Evolutionary conservation across 2,113 vertebrate genomes (phyloP).

Genomic region (Myanophis thanlyinensis): DNA sequence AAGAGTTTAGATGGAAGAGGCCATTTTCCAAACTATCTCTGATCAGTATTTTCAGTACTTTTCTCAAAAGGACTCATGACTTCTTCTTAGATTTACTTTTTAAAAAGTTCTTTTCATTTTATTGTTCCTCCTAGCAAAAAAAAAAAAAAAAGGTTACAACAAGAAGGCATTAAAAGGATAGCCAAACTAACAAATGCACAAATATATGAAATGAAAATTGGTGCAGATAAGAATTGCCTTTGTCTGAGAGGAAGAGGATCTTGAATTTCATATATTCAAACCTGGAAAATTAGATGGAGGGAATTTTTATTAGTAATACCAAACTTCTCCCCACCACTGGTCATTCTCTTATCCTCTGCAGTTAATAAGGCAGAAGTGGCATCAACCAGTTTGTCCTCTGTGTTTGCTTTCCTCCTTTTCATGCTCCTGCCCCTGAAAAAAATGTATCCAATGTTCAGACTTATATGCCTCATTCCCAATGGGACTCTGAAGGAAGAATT

Average conservation of each 20-base stretch:
- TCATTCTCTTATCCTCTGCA: background rate
- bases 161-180: background rate
- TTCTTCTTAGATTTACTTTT: background rate
- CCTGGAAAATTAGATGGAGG: background rate
- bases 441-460: background rate
- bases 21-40: background rate
- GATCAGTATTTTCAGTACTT: background rate
- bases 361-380: background rate
- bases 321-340: background rate
- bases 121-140: background rate
- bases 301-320: background rate
- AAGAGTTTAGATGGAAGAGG: background rate
- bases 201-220: background rate
- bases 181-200: background rate
- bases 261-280: background rate
- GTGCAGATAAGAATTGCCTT: background rate
- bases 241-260: background rate
- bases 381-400: background rate
- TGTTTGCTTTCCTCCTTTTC: background rate
- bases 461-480: background rate
- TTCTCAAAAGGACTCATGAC: background rate
- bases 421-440: background rate
- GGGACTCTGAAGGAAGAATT: background rate
- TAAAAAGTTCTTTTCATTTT: background rate
- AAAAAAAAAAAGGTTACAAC: background rate